These are phyloP conservation scores for Delichon dasypus DNA, from an alignment of 2,797 vertebrate genomes.

Conservation along the genomic window DNA sequence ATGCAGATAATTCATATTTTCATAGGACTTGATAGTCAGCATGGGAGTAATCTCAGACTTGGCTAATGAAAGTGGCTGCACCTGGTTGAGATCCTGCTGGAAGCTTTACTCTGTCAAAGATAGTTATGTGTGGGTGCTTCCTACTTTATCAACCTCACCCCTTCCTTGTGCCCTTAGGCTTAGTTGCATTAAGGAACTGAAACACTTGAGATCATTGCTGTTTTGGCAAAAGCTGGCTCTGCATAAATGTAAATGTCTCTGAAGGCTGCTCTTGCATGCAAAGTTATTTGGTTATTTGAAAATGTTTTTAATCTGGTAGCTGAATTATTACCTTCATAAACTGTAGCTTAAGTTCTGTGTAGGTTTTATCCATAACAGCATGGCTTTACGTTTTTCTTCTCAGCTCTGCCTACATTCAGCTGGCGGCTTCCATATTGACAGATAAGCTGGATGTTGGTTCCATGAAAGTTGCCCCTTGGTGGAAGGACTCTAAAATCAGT, in stretches of 20 bases:
- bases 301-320: background rate
- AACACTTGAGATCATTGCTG: background rate
- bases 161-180: background rate
- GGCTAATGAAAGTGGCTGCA: slow-evolving; percentile 50
- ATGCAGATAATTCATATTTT: slow-evolving; percentile 38
- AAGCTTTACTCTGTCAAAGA: slow-evolving; percentile 40
- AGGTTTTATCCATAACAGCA: background rate
- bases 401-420: background rate
- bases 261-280: background rate
- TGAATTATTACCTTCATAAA: background rate
- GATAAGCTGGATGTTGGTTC: background rate
- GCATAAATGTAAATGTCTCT: background rate
- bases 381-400: background rate
- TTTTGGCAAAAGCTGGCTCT: slow-evolving; percentile 9
- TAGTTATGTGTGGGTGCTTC: background rate
- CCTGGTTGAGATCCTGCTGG: slow-evolving; percentile 48
- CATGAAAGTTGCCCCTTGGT: background rate
- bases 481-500: slow-evolving; percentile 10
- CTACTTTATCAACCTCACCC: background rate
- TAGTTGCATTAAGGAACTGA: background rate
- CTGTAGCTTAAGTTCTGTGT: background rate
- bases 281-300: background rate
- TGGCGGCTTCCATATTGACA: background rate
- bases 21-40: slow-evolving; percentile 13
- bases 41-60: slow-evolving; percentile 43